Percentiles rank a stretch among this genome's conserved stretches.
These are phyloP conservation scores for Achatina immaculata DNA, from an alignment of 1,140 invertebrate species.

Conservation along the genomic window DNA sequence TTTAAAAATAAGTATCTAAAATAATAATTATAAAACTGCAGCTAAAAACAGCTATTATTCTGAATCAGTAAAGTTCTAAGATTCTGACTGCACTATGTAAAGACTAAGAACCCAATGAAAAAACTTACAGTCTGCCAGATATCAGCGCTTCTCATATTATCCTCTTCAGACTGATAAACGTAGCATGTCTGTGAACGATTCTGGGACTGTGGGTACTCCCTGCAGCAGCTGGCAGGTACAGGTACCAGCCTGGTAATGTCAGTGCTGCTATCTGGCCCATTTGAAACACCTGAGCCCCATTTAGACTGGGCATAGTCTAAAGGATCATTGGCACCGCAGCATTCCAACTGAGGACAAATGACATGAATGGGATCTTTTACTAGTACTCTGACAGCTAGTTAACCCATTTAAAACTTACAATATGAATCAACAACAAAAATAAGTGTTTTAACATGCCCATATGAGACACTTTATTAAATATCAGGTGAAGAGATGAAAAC, in stretches of 20 bases:
- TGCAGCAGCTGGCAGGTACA: constrained; percentile 44
- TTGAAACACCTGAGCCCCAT: constrained; percentile 16
- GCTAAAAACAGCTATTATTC: too few relatives aligned
- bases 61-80: not conserved
- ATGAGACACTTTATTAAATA: too few relatives aligned
- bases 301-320: constrained; percentile 41
- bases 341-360: constrained; percentile 41
- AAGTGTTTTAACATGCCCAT: too few relatives aligned
- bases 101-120: not conserved
- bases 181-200: constrained; percentile 15
- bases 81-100: too few relatives aligned
- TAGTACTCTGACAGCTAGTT: not conserved
- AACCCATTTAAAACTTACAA: not conserved
- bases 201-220: constrained; percentile 41
- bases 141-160: not conserved
- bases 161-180: constrained; percentile 28
- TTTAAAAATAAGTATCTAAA: too few relatives aligned
- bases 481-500: too few relatives aligned
- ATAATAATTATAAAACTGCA: too few relatives aligned
- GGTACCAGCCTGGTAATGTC: not conserved
- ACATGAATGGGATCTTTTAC: not conserved
- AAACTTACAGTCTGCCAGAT: constrained; percentile 10
- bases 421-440: too few relatives aligned
- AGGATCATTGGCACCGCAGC: constrained; percentile 41
- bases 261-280: not conserved